Evolutionary conservation across 2,797 vertebrate species (phyloP), one percentile per base, ranked within the genome.

Genomic region (Peromyscus attwateri): DNA sequence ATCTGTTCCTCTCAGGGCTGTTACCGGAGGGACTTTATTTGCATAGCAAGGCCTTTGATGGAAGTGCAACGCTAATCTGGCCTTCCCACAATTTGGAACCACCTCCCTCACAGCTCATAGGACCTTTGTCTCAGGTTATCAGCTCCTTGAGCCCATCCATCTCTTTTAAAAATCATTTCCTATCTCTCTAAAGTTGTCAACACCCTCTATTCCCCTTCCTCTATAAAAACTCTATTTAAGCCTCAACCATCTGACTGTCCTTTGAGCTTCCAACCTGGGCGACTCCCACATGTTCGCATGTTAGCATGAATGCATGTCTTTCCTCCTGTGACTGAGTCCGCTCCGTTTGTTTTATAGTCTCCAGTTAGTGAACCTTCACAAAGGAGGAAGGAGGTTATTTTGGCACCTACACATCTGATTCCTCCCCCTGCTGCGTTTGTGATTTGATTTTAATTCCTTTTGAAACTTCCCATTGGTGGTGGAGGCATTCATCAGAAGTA

Each of bases 381-480:
- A 37, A 27, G 49, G n/a, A 29, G n/a, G 82, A 46, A 79, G 75
- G 87, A 46, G 34, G 37, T 46, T 49, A 40, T 68, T 84, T 70
- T 68, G 3, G 12, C 37, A 19, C 40, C 64, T 19, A 52, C 23
- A 37, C 37, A 77, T 46, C 60, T 77, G 70, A 60, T 81, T 49
- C 52, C 64, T 75, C 14, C 76, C 6, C 10, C 8, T 27, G 87
- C 57, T 88, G 82, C 7, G 49, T 73, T 89, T 83, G 62, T 43
- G 21, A 62, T 92, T 95, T 87, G 40, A 46, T 66, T 95, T 94
- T 77, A 75, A 73, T 83, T 97, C 17, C 46, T 92, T 96, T 57
- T 87, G 73, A 79, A 92, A 92, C 57, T 73, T 94, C 70, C 73
- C 17, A 34, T 64, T 88, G 90, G 68, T 43, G 43, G 84, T 4